Conservation (phyloP, 2,888 invertebrate species). For the Drosophila suboccidentalis region DNA sequence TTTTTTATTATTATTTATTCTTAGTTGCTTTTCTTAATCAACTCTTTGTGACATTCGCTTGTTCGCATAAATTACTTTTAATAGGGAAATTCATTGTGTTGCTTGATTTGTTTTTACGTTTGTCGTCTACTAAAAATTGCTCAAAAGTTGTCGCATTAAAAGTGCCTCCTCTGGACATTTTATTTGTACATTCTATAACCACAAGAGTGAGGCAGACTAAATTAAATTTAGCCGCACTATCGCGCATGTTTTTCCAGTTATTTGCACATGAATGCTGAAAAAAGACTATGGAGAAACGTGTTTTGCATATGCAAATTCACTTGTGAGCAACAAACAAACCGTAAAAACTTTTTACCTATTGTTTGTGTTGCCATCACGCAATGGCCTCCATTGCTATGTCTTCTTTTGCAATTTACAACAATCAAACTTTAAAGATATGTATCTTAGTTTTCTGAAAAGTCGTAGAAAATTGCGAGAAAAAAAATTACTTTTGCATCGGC, state of each 20-base stretch:
- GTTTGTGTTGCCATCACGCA: conserved; percentile 60
- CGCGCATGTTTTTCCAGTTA: conserved; percentile 70
- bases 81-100: conserved; percentile 70
- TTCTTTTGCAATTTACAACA: conserved; percentile 52
- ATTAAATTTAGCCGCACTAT: conserved; percentile 60
- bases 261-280: conserved; percentile 60
- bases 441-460: conserved; percentile 6
- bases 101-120: background rate
- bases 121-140: conserved; percentile 49
- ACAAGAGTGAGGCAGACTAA: conserved; percentile 28
- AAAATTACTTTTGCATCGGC: conserved; percentile 50
- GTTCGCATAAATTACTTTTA: conserved; percentile 70
- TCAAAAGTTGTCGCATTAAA: conserved; percentile 56
- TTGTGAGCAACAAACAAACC: conserved; percentile 22
- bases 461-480: background rate
- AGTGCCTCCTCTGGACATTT: conserved; percentile 38
- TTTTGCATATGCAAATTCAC: conserved; percentile 64
- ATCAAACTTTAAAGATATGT: conserved; percentile 40
- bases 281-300: conserved; percentile 53
- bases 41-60: conserved; percentile 34
- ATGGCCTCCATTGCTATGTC: conserved; percentile 34
- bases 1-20: conserved; percentile 28
- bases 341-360: conserved; percentile 34
- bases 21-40: conserved; percentile 25
- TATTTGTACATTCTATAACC: conserved; percentile 22